Conservation (phyloP, 1,140 invertebrate genomes). For the Zaprionus inermis region DNA sequence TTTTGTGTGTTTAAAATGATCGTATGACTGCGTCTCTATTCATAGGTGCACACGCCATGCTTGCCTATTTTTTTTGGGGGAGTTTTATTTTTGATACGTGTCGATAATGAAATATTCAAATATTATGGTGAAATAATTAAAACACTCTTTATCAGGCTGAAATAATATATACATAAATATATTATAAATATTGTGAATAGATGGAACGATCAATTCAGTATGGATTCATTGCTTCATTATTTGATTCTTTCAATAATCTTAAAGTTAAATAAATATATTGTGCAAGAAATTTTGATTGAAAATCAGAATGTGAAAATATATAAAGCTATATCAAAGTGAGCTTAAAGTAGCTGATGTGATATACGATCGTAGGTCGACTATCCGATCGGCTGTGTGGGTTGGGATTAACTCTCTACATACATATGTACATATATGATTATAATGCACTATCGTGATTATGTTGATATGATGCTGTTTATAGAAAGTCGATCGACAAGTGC, state of each 20-base stretch:
- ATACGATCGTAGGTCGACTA: background rate
- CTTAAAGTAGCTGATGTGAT: background rate
- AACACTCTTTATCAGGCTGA: background rate
- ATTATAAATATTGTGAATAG: background rate
- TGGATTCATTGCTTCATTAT: too few species aligned
- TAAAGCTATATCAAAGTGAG: background rate
- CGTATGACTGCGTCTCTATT: background rate
- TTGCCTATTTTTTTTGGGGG: background rate
- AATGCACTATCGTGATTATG: background rate
- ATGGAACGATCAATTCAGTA: background rate
- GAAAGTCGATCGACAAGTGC: background rate
- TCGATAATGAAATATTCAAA: background rate
- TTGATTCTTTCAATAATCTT: too few species aligned
- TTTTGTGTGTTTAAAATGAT: slow-evolving; percentile 1
- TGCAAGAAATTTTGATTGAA: background rate
- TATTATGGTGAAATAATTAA: background rate
- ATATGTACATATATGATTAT: background rate
- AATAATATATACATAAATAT: background rate
- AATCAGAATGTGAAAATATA: background rate
- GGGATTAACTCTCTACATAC: background rate
- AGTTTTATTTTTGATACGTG: background rate
- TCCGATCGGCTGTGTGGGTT: background rate
- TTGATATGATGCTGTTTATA: background rate
- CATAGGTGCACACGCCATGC: background rate
- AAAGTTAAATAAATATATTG: background rate